Evolutionary conservation across 2,888 invertebrate species (phyloP).

Genomic region (Tanytarsus gracilentus): DNA sequence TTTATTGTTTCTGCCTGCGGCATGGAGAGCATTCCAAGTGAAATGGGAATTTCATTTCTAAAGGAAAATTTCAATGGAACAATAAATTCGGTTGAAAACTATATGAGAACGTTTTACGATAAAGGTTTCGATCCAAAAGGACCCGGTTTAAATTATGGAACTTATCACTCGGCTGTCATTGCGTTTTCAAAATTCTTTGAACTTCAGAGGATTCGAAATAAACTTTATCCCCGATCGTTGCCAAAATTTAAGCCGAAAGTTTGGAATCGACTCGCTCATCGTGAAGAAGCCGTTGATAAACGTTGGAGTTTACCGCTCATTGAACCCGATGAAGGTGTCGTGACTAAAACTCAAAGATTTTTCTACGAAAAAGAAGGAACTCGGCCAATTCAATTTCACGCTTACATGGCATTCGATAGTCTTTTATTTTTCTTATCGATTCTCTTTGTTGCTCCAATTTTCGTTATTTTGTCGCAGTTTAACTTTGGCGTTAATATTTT

Average conservation of each 20-base stretch:
- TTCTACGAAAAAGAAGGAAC: conserved; percentile 57
- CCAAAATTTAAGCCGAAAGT: conserved; percentile 56
- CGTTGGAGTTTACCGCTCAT: conserved; percentile 64
- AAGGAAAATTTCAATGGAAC: conserved; percentile 67
- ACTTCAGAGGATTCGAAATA: conserved; percentile 53
- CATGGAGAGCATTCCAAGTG: conserved; percentile 84
- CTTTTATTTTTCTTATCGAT: conserved; percentile 46
- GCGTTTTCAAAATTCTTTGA: conserved; percentile 59
- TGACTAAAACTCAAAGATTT: conserved; percentile 69
- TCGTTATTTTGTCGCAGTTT: conserved; percentile 54
- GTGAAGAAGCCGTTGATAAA: conserved; percentile 39
- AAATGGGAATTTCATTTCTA: conserved; percentile 73
- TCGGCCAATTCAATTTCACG: conserved; percentile 69
- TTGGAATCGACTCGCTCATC: conserved; percentile 48
- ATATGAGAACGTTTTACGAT: conserved; percentile 45
- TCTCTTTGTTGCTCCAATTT: conserved; percentile 50
- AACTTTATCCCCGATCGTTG: conserved; percentile 56
- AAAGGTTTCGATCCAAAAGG: conserved; percentile 37
- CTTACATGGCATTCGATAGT: conserved; percentile 58
- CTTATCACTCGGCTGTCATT: conserved; percentile 81
- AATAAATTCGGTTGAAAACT: conserved; percentile 69
- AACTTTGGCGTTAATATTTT: conserved; percentile 55
- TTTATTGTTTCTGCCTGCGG: conserved; percentile 88
- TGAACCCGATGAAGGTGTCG: conserved; percentile 73
- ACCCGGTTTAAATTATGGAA: conserved; percentile 65